phyloP scores from a whole-genome alignment of 2,888 invertebrate genomes.

The Epinotia demarniana region DNA sequence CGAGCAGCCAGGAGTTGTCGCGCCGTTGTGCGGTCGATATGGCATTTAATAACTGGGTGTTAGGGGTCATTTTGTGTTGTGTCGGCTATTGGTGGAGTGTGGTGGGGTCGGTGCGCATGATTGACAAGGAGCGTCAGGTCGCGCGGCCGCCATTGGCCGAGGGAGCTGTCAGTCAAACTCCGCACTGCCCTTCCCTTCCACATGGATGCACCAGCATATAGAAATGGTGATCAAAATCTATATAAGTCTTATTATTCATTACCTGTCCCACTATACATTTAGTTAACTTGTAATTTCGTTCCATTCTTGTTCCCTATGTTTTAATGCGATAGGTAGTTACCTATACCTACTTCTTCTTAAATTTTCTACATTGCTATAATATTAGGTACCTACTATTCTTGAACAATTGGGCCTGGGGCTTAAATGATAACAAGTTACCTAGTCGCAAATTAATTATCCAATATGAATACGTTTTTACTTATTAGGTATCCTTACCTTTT shows the following conservation, averaged over 20 bases:
- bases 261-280: background rate
- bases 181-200: constrained; percentile 75
- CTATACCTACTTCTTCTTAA: too few relatives aligned
- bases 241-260: background rate
- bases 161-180: constrained; percentile 91
- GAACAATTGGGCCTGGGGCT: too few relatives aligned
- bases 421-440: too few relatives aligned
- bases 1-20: constrained; percentile 70
- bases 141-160: constrained; percentile 91
- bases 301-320: background rate
- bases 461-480: too few relatives aligned
- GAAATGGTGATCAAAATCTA: constrained; percentile 9
- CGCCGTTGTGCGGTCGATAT: constrained; percentile 60
- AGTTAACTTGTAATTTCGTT: background rate
- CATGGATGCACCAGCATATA: constrained; percentile 57
- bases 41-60: constrained; percentile 52
- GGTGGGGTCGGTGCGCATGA: constrained; percentile 80
- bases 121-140: constrained; percentile 92
- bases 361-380: too few relatives aligned
- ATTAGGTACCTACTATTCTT: too few relatives aligned
- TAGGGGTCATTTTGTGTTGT: constrained; percentile 62
- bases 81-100: constrained; percentile 55
- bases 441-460: too few relatives aligned
- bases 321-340: too few relatives aligned
- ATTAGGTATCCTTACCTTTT: too few relatives aligned